Evolutionary conservation across 2,113 vertebrate genomes (phyloP), one percentile per base, ranked within the genome.

Genomic region (Proteles cristata): DNA sequence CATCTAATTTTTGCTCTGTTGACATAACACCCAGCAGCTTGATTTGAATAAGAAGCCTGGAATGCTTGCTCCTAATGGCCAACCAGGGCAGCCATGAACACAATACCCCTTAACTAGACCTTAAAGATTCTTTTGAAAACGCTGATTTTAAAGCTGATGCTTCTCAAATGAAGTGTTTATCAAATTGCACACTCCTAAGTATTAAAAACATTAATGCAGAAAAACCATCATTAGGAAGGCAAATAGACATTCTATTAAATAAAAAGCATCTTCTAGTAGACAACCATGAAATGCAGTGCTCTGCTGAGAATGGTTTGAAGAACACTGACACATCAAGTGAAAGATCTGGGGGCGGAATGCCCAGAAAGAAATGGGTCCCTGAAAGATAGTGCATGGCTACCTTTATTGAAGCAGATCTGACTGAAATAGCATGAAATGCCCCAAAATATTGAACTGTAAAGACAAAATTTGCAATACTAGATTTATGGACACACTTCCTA

Each of bases 371-470:
- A 80, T 55, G n/a, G 19, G 25, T 58, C 17, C 1, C 9, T 87
- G 77, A 73, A 79, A 65, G 33, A 65, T 31, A 90, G 35, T 7
- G 17, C 31, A 16, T 8, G 8, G 73, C 1, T 53, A 55, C 21
- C 53, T 35, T 86, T 45, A 50, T 77, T 79, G 97, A 98, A 80
- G 73, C 33, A 89, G 82, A 95, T n/a, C 7, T 28, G 48, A 90
- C 7, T 77, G 61, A 63, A 95, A 95, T 45, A 69, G 65, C 15
- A 69, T 35, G 43, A 17, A 58, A 25, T 88, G 23, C 12, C 45
- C 82, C 95, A 88, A 16, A 68, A 63, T 81, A 90, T 2, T 71
- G 63, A 96, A 95, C 11, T 19, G 25, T 19, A 45, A 97, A 97
- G 86, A 97, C 1, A 14, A 95, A 97, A 92, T 0, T 8, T 68